A percentile compares a stretch with the other conserved stretches of the same genome.
phyloP scores from a whole-genome alignment of 2,888 invertebrate species.

The Terebella lapidaria region DNA sequence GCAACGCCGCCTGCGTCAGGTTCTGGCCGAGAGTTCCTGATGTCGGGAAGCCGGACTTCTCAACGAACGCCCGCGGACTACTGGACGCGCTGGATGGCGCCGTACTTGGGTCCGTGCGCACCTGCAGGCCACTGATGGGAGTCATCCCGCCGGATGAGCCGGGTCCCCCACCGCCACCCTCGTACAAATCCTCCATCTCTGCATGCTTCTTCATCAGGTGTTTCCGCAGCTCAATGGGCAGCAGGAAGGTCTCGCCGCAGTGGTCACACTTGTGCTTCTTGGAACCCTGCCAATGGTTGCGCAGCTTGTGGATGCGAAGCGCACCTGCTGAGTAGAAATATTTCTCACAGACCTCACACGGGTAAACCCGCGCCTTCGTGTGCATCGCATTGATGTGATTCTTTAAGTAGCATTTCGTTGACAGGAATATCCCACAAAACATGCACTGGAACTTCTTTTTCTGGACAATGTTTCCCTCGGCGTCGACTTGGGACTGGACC shows the following conservation, averaged over 20 bases:
- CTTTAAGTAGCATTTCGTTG: slow-evolving; percentile 29
- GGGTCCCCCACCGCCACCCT: not conserved
- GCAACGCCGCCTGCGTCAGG: not conserved
- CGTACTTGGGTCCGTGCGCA: not conserved
- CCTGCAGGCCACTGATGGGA: not conserved
- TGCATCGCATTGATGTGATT: slow-evolving; percentile 30
- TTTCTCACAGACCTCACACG: slow-evolving; percentile 28
- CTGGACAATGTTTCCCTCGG: slow-evolving; percentile 5
- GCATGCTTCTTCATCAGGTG: slow-evolving; percentile 26
- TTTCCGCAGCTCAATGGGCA: slow-evolving; percentile 27
- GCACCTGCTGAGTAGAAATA: slow-evolving; percentile 29
- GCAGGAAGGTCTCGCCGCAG: slow-evolving; percentile 26
- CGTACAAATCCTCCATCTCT: not conserved
- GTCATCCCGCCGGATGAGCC: not conserved
- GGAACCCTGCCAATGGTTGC: slow-evolving; percentile 28
- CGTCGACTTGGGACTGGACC: slow-evolving; percentile 4
- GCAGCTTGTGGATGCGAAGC: slow-evolving; percentile 28
- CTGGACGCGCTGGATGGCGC: slow-evolving; percentile 3
- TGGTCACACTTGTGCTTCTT: slow-evolving; percentile 27
- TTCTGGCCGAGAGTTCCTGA: not conserved
- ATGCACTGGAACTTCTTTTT: slow-evolving; percentile 29
- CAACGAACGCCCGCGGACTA: not conserved
- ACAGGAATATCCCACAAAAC: slow-evolving; percentile 29
- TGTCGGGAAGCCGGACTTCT: not conserved
- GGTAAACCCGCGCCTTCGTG: slow-evolving; percentile 27